Evolutionary conservation across 2,113 vertebrate genomes (phyloP).

Genomic region (Crocuta crocuta): DNA sequence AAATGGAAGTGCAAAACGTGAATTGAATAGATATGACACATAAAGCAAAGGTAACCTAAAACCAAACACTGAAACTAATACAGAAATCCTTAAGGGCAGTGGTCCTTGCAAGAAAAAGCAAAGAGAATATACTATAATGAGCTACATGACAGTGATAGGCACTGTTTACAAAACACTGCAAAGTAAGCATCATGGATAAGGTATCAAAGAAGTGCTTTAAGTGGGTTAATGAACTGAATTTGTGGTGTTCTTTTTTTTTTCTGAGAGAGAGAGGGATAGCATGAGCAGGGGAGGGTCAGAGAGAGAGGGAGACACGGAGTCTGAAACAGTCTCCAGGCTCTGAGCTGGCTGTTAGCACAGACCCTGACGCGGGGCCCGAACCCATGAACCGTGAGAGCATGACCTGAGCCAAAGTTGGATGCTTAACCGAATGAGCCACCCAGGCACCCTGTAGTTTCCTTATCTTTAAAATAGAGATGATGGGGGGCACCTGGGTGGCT

Average conservation of each 20-base stretch:
- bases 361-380: no score
- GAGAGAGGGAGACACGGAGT: no score
- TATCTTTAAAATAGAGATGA: no score
- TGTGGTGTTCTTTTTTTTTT: not conserved
- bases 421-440: no score
- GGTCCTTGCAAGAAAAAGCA: not conserved
- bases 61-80: constrained; percentile 25
- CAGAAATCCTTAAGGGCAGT: not conserved
- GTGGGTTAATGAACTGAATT: constrained; percentile 16
- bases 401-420: no score
- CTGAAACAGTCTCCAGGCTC: no score
- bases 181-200: constrained; percentile 33
- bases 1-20: not conserved
- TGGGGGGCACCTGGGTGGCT: no score
- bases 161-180: constrained; percentile 28
- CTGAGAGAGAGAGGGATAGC: no score
- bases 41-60: constrained; percentile 20
- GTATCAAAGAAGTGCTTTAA: constrained; percentile 30
- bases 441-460: no score
- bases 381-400: no score
- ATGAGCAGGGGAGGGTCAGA: no score
- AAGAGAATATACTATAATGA: not conserved
- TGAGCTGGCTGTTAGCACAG: no score
- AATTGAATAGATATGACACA: not conserved
- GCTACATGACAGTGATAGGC: not conserved